Percentiles rank a stretch among this genome's conserved stretches.
phyloP scores from a whole-genome alignment of 2,888 invertebrate species.

The Phragmatobia fuliginosa region DNA sequence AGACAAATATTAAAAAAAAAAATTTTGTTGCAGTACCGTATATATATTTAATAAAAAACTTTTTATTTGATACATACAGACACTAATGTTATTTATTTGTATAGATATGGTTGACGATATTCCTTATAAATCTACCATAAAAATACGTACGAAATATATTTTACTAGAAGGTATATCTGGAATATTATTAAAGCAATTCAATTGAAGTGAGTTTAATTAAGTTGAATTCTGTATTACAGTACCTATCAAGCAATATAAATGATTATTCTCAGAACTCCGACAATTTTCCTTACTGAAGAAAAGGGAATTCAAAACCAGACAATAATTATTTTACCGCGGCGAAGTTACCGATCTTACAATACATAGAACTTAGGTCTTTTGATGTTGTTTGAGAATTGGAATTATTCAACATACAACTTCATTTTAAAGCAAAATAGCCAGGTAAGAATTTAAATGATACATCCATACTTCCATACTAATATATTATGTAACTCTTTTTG shows the following conservation, averaged over 20 bases:
- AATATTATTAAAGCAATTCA: not conserved
- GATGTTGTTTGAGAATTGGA: not conserved
- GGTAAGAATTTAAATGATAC: not conserved
- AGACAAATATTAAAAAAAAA: too few relatives aligned
- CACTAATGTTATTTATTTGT: too few relatives aligned
- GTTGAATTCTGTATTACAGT: not conserved
- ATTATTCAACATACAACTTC: not conserved
- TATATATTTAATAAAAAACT: too few relatives aligned
- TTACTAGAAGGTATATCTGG: conserved; percentile 2
- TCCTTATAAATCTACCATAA: not conserved
- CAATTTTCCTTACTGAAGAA: not conserved
- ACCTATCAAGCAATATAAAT: not conserved
- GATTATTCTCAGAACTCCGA: not conserved
- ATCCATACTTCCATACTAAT: too few relatives aligned
- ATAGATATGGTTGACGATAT: too few relatives aligned
- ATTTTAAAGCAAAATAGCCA: not conserved
- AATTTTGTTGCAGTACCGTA: too few relatives aligned
- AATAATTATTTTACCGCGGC: not conserved
- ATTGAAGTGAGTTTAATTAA: conserved; percentile 9
- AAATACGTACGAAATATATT: not conserved
- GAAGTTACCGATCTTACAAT: not conserved
- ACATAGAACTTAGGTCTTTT: not conserved
- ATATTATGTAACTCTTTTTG: too few relatives aligned
- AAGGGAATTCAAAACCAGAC: not conserved
- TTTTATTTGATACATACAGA: too few relatives aligned